These are phyloP conservation scores for Erinaceus europaeus DNA, from an alignment of 2,113 vertebrate species.

Conservation along the genomic window DNA sequence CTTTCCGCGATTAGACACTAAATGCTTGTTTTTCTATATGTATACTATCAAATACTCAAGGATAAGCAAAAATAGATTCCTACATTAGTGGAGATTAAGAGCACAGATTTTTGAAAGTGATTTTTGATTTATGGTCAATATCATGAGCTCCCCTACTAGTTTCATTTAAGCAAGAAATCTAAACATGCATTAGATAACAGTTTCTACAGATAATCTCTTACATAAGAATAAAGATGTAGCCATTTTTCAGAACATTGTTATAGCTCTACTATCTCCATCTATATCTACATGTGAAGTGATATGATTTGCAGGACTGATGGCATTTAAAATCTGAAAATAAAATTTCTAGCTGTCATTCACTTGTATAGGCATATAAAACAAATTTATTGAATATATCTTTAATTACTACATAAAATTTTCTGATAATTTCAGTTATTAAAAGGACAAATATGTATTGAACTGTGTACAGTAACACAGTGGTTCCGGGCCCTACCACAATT, in stretches of 20 bases:
- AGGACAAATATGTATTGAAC: not conserved
- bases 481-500: not conserved
- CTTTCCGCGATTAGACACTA: not conserved
- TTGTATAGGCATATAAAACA: not conserved
- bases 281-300: no score
- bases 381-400: not conserved
- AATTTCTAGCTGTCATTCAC: not conserved
- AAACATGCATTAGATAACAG: not conserved
- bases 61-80: not conserved
- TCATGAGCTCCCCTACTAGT: no score
- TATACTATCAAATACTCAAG: not conserved
- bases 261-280: no score
- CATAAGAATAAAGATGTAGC: no score
- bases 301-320: not conserved
- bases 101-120: not conserved
- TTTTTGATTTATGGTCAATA: not conserved
- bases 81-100: not conserved
- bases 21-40: not conserved
- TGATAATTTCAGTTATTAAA: not conserved
- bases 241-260: no score
- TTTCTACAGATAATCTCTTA: not conserved
- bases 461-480: not conserved
- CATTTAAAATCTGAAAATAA: not conserved
- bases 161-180: not conserved
- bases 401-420: not conserved